A percentile compares a stretch with the other conserved stretches of the same genome.
Evolutionary conservation across 1,140 invertebrate species (phyloP).

Genomic region (Cherax quadricarinatus): DNA sequence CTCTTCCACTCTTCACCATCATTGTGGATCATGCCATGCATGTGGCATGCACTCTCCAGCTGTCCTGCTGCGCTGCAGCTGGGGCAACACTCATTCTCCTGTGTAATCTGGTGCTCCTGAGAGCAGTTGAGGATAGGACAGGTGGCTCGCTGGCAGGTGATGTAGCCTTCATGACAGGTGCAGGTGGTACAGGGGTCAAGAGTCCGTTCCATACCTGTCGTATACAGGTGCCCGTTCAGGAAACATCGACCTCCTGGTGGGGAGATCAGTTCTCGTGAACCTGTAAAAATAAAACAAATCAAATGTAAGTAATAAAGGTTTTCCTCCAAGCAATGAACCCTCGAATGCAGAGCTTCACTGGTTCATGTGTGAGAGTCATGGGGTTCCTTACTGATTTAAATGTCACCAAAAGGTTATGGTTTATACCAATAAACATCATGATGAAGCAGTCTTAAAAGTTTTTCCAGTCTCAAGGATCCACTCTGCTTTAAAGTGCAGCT

Average conservation of each 20-base stretch:
- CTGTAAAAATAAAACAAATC: conserved; percentile 10
- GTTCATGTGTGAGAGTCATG: no score
- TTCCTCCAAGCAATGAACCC: no score
- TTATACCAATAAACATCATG: no score
- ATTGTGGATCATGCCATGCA: conserved; percentile 77
- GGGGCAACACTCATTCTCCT: conserved; percentile 89
- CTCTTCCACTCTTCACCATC: conserved; percentile 91
- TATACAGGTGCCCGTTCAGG: conserved; percentile 70
- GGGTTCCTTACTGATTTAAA: no score
- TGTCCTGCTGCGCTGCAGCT: conserved; percentile 73
- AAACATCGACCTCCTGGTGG: conserved; percentile 74
- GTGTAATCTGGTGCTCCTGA: conserved; percentile 82
- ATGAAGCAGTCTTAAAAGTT: no score
- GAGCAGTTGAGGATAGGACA: conserved; percentile 90
- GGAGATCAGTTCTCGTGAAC: conserved; percentile 40
- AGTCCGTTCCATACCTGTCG: conserved; percentile 65
- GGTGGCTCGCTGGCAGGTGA: conserved; percentile 86
- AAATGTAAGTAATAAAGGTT: no score
- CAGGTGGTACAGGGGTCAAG: conserved; percentile 92
- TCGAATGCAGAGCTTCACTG: no score
- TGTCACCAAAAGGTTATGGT: no score
- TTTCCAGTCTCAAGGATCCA: no score
- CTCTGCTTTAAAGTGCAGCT: no score
- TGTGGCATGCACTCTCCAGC: conserved; percentile 55
- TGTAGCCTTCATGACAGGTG: conserved; percentile 84